phyloP scores from a whole-genome alignment of 2,888 invertebrate species.

The Diabrotica balteata region DNA sequence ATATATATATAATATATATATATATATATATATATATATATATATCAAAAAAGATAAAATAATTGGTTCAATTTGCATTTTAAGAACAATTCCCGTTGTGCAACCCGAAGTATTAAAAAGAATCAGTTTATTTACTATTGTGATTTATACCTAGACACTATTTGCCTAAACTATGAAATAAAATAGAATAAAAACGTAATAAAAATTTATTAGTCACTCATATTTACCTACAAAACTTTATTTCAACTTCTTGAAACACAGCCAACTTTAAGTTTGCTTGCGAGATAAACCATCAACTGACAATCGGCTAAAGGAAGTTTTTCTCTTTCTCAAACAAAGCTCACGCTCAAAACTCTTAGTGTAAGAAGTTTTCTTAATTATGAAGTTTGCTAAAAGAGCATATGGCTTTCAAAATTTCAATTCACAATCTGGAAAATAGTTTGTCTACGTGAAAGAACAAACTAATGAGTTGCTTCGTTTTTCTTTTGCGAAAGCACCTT shows the following conservation, averaged over 20 bases:
- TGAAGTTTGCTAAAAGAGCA: constrained; percentile 29
- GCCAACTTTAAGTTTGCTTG: neutral
- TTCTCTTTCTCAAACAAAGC: constrained; percentile 18
- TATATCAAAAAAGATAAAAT: no score
- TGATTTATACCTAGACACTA: no score
- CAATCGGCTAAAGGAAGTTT: constrained; percentile 12
- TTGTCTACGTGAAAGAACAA: constrained; percentile 16
- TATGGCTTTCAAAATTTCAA: constrained; percentile 31
- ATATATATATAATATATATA: no score
- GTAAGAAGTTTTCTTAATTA: constrained; percentile 29
- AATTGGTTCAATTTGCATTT: no score
- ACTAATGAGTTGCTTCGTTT: constrained; percentile 15
- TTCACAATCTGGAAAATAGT: constrained; percentile 19
- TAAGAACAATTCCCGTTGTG: no score
- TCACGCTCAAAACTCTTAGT: constrained; percentile 12
- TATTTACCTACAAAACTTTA: no score
- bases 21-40: no score
- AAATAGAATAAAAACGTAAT: no score
- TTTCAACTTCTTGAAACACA: neutral
- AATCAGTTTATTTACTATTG: no score
- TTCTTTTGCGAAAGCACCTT: neutral
- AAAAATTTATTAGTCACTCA: no score
- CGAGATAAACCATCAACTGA: constrained; percentile 1
- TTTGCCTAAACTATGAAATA: no score
- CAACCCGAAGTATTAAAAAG: no score